These are phyloP conservation scores for Clavelina lepadiformis DNA, from an alignment of 23 tunicate species.

Conservation along the genomic window DNA sequence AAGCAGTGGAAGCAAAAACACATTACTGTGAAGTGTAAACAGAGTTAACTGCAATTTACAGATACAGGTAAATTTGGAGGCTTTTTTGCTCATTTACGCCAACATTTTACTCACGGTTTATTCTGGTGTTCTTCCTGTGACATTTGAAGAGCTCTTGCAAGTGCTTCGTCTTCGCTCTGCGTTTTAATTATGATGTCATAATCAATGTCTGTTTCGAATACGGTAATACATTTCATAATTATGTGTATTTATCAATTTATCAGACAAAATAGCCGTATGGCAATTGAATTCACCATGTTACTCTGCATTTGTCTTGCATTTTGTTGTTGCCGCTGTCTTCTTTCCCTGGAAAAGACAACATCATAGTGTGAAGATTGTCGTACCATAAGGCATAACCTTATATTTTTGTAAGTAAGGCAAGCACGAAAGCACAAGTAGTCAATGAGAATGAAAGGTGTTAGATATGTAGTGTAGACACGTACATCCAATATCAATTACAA, in stretches of 20 bases:
- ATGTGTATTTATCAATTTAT: too few species aligned
- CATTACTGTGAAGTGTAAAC: neutral
- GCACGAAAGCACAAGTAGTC: too few species aligned
- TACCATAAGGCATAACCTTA: too few species aligned
- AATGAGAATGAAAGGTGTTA: too few species aligned
- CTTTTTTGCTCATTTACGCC: neutral
- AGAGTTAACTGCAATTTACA: neutral
- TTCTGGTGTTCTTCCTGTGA: constrained; percentile 33
- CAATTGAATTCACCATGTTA: constrained; percentile 43
- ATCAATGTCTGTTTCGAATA: too few species aligned
- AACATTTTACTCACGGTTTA: constrained; percentile 34
- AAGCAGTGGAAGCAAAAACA: constrained; percentile 1
- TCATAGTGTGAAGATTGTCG: too few species aligned
- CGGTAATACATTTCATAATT: too few species aligned
- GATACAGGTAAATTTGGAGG: neutral
- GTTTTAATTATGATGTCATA: too few species aligned
- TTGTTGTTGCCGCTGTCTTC: constrained; percentile 26
- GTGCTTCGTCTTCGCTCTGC: constrained; percentile 80
- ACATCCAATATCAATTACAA: too few species aligned
- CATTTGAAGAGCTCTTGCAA: constrained; percentile 69
- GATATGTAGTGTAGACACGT: too few species aligned
- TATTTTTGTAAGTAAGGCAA: too few species aligned
- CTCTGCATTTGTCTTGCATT: constrained; percentile 1
- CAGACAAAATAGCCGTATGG: too few species aligned
- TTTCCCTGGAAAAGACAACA: constrained; percentile 21